Evolutionary conservation across 30 jellyfish, hydroid and myxozoan genomes (phyloP).

Genomic region (Aurelia sp.): DNA sequence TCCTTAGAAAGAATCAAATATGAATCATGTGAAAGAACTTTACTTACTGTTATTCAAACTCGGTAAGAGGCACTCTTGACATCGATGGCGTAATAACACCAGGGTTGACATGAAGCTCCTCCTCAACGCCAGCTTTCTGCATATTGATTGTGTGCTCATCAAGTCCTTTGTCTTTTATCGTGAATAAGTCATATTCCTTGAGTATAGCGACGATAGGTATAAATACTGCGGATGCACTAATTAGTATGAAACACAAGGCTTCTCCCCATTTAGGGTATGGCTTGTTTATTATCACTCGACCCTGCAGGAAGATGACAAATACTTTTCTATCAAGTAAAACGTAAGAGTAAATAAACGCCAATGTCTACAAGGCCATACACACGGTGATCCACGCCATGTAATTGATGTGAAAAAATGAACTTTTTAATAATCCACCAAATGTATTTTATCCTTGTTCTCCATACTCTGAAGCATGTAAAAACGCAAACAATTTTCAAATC

Average conservation of each 20-base stretch:
- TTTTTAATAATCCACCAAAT: too few relatives aligned
- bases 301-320: constrained; percentile 37
- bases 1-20: too few relatives aligned
- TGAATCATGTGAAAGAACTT: too few relatives aligned
- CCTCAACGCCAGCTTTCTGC: constrained; percentile 70
- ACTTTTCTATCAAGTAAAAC: too few relatives aligned
- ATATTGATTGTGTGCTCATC: constrained; percentile 66
- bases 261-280: constrained; percentile 89
- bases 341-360: too few relatives aligned
- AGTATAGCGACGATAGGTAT: constrained; percentile 85
- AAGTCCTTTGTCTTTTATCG: constrained; percentile 34
- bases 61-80: constrained; percentile 79
- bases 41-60: constrained; percentile 23
- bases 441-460: too few relatives aligned
- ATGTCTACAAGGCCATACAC: too few relatives aligned
- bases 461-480: too few relatives aligned
- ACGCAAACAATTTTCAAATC: too few relatives aligned
- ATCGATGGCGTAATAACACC: constrained; percentile 58
- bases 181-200: constrained; percentile 77
- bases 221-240: constrained; percentile 72
- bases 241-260: constrained; percentile 80
- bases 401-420: too few relatives aligned
- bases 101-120: constrained; percentile 62
- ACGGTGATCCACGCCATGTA: too few relatives aligned
- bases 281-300: constrained; percentile 45